Conservation (phyloP, 1,140 invertebrate species). For the Dryas iulia region DNA sequence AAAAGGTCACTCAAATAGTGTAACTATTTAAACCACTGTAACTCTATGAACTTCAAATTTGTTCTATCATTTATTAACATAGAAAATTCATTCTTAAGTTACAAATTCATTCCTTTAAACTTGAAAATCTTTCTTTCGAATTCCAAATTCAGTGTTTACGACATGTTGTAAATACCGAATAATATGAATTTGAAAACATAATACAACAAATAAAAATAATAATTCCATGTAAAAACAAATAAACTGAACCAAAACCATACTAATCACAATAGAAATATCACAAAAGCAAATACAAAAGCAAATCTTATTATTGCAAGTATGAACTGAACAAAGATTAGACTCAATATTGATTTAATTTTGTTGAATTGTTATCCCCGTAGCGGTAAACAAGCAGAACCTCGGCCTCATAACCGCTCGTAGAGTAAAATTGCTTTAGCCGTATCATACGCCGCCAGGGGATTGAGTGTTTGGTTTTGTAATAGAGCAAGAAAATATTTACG, state of each 20-base stretch:
- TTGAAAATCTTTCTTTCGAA: too few relatives aligned
- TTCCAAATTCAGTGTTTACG: too few relatives aligned
- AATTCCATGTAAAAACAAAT: neutral
- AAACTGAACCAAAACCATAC: neutral
- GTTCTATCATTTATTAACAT: too few relatives aligned
- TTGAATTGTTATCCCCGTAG: conserved; percentile 35
- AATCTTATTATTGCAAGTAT: neutral
- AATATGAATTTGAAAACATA: too few relatives aligned
- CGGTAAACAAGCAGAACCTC: conserved; percentile 52
- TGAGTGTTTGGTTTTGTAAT: conserved; percentile 37
- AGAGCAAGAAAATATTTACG: conserved; percentile 17
- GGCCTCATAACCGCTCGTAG: conserved; percentile 52
- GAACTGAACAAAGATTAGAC: conserved; percentile 10
- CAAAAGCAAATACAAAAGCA: neutral
- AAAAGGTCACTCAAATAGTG: too few relatives aligned
- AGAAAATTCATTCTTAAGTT: too few relatives aligned
- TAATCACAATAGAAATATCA: neutral
- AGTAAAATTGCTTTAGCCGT: conserved; percentile 57
- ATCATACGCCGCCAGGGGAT: conserved; percentile 51
- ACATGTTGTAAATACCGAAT: too few relatives aligned
- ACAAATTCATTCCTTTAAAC: too few relatives aligned
- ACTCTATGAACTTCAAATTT: too few relatives aligned
- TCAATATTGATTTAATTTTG: conserved; percentile 33
- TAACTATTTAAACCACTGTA: too few relatives aligned
- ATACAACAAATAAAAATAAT: too few relatives aligned